Percentiles rank a stretch among this genome's conserved stretches.
phyloP scores from a whole-genome alignment of 2,888 invertebrate genomes.

The Lydus trimaculatus region DNA sequence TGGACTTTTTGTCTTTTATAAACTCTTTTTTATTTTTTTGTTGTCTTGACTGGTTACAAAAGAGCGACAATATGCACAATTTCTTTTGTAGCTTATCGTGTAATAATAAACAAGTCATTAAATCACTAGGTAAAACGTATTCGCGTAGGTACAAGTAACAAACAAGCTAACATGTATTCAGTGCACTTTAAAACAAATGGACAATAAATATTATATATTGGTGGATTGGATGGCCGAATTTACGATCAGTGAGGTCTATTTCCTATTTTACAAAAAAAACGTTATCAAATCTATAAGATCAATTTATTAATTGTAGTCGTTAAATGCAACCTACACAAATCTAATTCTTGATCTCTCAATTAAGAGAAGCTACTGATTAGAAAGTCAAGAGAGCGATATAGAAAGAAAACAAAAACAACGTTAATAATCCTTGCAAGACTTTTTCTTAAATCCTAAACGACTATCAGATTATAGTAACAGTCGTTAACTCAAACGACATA shows the following conservation, averaged over 20 bases:
- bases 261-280: not conserved
- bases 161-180: conserved; percentile 50
- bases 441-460: not conserved
- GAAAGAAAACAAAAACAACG: not conserved
- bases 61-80: conserved; percentile 9
- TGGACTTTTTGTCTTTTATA: not conserved
- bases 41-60: not conserved
- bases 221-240: conserved; percentile 42
- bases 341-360: not conserved
- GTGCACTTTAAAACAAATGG: conserved; percentile 47
- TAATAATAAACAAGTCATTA: conserved; percentile 44
- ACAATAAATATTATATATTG: conserved; percentile 49
- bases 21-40: not conserved
- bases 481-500: not conserved
- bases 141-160: conserved; percentile 49
- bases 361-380: not conserved
- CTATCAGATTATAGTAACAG: not conserved
- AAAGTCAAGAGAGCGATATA: not conserved
- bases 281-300: not conserved
- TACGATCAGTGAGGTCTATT: conserved; percentile 10
- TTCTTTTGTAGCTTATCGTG: conserved; percentile 26
- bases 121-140: conserved; percentile 42
- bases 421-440: not conserved
- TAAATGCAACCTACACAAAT: not conserved
- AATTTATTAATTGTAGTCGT: not conserved